Base-by-base conservation (phyloP, 1,140 invertebrate genomes). In the Drosophila bipectinata region DNA sequence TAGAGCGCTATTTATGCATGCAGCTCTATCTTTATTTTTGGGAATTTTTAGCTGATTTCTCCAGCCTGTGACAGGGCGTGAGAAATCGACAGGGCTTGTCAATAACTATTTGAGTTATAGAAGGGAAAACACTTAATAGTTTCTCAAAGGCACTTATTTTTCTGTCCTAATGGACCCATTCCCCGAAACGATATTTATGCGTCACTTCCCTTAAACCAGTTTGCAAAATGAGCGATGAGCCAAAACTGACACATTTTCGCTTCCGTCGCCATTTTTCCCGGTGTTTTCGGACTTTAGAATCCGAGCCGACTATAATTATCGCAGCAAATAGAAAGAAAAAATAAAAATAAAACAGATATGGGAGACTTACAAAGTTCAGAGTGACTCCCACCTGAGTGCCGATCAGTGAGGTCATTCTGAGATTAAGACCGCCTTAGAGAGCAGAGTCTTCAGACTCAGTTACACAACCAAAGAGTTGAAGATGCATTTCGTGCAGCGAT, bases 1-100 rank as follows among this genome's bases (percentile, higher is more conserved):
- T 83, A 88, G 71, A 81, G 69, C 77, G 45, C 30, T 59, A 54
- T 88, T 88, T 68, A 76, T 66, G 48, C 41, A 54, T 73, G 54
- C 41, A 60, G 34, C 59, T 10, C 21, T 21, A 34, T 34, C 60
- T 34, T 6, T 28, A 6, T 55, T 30, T 44, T 55, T 34, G 18
- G 44, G 21, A 14, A 37, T 10, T 56, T 15, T 44, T 37, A 14
- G n/a, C 26, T 15, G 62, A 68, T 56, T 68, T 69, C 51, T 57
- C 28, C 7, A 18, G 9, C 4, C 69, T 32, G 30, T 21, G 39
- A 14, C 21, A 32, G 21, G 59, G 37, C 68, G 68, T 72, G 68
- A 60, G 68, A 72, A 72, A 59, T 14, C 32, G 9, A 1, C 5
- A 8, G 26, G 32, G 47, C 56, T 37, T 44, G 54, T 59, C 53